These are phyloP conservation scores for Ochotona princeps DNA, from an alignment of 2,113 vertebrate species.

Conservation along the genomic window DNA sequence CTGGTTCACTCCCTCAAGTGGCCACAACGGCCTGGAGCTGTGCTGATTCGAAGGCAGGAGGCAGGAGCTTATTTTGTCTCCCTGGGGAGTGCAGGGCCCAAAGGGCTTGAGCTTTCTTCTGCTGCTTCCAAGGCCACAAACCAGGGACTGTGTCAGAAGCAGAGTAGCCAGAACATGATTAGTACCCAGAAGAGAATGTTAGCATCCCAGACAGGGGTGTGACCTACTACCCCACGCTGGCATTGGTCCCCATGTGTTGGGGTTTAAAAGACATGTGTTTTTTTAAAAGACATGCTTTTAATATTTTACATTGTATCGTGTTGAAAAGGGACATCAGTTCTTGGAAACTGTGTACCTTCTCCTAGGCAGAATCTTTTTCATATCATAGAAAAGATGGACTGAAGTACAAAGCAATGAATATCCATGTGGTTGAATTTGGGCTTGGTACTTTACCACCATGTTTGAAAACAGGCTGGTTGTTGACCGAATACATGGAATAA, in stretches of 20 bases:
- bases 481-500: background rate
- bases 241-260: background rate
- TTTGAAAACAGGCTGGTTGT: background rate
- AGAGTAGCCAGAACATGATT: too few relatives aligned
- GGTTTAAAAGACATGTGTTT: background rate
- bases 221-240: too few relatives aligned
- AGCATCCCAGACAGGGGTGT: too few relatives aligned
- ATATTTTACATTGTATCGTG: background rate
- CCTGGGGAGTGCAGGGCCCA: too few relatives aligned
- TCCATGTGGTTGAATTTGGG: background rate
- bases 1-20: too few relatives aligned
- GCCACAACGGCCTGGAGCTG: too few relatives aligned
- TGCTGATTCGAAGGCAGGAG: too few relatives aligned
- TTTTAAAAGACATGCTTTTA: constrained; percentile 22
- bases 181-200: too few relatives aligned
- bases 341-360: background rate
- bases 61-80: too few relatives aligned
- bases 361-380: background rate
- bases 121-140: too few relatives aligned
- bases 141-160: too few relatives aligned
- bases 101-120: too few relatives aligned
- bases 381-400: background rate
- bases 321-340: background rate
- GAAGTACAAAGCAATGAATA: background rate
- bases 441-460: background rate